A percentile compares a stretch with the other conserved stretches of the same genome.
These are phyloP conservation scores for Drosophila sproati DNA, from an alignment of 1,140 invertebrate genomes.

Conservation along the genomic window DNA sequence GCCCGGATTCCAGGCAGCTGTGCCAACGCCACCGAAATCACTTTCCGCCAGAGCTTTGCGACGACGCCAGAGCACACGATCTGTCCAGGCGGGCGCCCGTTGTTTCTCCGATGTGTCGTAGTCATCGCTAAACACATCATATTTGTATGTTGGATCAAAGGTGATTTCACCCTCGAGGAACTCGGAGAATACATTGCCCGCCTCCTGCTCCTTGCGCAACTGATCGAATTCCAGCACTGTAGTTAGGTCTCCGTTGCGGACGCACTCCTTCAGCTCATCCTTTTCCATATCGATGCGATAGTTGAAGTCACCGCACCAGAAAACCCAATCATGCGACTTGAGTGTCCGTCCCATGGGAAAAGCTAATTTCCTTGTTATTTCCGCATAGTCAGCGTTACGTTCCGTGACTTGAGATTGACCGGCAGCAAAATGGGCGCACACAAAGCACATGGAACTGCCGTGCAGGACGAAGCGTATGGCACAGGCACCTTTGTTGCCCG, in stretches of 20 bases:
- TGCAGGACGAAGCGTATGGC: conserved; percentile 96
- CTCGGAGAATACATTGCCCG: conserved; percentile 96
- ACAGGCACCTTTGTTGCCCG: conserved; percentile 98
- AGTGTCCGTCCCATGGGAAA: conserved; percentile 97
- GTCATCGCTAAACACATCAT: conserved; percentile 99
- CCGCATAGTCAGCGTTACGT: conserved; percentile 97
- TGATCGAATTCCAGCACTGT: conserved; percentile 95
- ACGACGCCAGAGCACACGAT: conserved; percentile 96
- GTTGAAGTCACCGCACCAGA: conserved; percentile 99
- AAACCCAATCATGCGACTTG: conserved; percentile 98
- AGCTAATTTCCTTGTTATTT: conserved; percentile 96
- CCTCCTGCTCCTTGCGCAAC: conserved; percentile 91
- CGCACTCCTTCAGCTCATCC: conserved; percentile 95
- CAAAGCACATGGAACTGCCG: conserved; percentile 97
- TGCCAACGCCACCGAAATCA: conserved; percentile 83
- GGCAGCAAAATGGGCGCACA: conserved; percentile 99
- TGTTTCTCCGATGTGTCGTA: conserved; percentile 99
- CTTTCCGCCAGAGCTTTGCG: conserved; percentile 90
- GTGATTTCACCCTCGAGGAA: conserved; percentile 96
- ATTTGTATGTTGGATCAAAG: conserved; percentile 99
- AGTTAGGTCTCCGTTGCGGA: conserved; percentile 91
- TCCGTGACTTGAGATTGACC: conserved; percentile 96
- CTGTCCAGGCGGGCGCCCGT: conserved; percentile 98
- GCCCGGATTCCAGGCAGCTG: conserved; percentile 90
- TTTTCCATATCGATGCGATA: conserved; percentile 98